Evolutionary conservation across 1,140 invertebrate genomes (phyloP).

Genomic region (Cephus cinctus): DNA sequence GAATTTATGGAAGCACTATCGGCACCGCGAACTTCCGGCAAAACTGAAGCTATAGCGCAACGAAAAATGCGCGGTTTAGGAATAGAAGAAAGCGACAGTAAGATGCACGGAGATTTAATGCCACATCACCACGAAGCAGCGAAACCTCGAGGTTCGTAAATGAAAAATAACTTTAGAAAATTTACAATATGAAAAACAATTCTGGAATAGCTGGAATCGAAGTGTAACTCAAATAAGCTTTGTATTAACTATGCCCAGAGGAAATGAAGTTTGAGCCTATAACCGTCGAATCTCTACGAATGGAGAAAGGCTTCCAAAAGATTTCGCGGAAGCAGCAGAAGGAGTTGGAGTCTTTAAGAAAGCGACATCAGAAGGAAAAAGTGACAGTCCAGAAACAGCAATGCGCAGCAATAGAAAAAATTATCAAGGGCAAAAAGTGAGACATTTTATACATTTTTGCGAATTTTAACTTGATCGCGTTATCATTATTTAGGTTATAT

Average conservation of each 20-base stretch:
- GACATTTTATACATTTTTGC: slow-evolving; percentile 21
- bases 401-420: slow-evolving; percentile 91
- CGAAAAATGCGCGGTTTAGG: slow-evolving; percentile 49
- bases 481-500: slow-evolving; percentile 10
- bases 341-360: slow-evolving; percentile 88
- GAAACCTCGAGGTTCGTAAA: slow-evolving; percentile 45
- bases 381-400: slow-evolving; percentile 90
- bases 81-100: slow-evolving; percentile 49
- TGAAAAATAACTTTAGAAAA: no score
- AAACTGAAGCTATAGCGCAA: slow-evolving; percentile 43
- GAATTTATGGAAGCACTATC: slow-evolving; percentile 98
- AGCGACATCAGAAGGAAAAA: slow-evolving; percentile 93
- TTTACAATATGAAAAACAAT: slow-evolving; percentile 11
- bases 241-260: slow-evolving; percentile 41
- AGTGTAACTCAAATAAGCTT: not conserved
- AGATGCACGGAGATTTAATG: slow-evolving; percentile 36
- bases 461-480: not conserved
- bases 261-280: slow-evolving; percentile 87
- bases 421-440: slow-evolving; percentile 90
- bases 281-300: slow-evolving; percentile 83
- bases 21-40: slow-evolving; percentile 85
- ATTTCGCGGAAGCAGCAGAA: slow-evolving; percentile 95
- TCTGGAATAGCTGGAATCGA: not conserved
- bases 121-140: slow-evolving; percentile 41
- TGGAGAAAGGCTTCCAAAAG: slow-evolving; percentile 94